These are phyloP conservation scores for Ptychobarbus kaznakovi DNA, from an alignment of 2,797 vertebrate genomes.

Conservation along the genomic window DNA sequence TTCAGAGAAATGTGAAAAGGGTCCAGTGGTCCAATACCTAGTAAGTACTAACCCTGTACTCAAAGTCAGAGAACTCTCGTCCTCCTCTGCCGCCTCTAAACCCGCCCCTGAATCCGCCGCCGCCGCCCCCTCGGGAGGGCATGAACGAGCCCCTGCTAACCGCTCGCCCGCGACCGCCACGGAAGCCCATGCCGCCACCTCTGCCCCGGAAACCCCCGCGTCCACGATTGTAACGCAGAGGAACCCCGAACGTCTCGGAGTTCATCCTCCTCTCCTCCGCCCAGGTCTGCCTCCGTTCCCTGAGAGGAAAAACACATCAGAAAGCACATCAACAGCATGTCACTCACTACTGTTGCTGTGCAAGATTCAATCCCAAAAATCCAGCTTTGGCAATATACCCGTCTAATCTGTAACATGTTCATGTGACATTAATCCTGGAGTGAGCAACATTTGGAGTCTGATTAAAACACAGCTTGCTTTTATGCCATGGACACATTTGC, in stretches of 20 bases:
- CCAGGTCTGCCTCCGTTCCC: constrained; percentile 94
- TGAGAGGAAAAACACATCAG: constrained; percentile 60
- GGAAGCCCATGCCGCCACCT: constrained; percentile 88
- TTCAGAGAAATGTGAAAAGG: background rate
- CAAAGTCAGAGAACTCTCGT: constrained; percentile 93
- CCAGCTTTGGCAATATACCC: background rate
- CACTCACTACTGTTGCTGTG: no score
- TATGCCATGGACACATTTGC: background rate
- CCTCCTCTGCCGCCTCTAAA: constrained; percentile 90
- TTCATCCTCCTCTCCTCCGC: constrained; percentile 95
- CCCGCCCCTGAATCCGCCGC: constrained; percentile 84
- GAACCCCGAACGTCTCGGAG: constrained; percentile 95
- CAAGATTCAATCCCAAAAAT: background rate
- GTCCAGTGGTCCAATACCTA: background rate
- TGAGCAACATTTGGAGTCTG: background rate
- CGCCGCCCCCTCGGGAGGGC: constrained; percentile 74
- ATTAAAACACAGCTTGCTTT: background rate
- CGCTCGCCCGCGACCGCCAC: constrained; percentile 86
- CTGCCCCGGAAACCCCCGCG: constrained; percentile 89
- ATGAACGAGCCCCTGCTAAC: constrained; percentile 81
- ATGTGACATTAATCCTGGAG: background rate
- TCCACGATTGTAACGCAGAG: constrained; percentile 87
- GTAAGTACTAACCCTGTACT: constrained; percentile 87
- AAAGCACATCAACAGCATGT: background rate
- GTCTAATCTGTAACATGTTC: background rate